These are phyloP conservation scores for Deroplatys truncata DNA, from an alignment of 2,888 invertebrate genomes.

Conservation along the genomic window DNA sequence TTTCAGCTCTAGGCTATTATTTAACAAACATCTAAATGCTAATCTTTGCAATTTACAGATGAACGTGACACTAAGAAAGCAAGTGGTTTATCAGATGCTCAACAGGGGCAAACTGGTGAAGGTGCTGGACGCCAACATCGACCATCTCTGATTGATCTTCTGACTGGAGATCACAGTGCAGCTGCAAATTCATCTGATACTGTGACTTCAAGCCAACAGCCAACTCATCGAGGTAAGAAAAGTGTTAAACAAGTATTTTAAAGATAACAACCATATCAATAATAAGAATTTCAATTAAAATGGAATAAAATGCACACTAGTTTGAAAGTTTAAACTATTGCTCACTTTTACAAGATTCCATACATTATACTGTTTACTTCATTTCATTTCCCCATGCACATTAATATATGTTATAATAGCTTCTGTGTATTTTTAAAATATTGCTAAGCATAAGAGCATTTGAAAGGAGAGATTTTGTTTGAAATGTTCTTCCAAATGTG, in stretches of 20 bases:
- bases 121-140: constrained; percentile 47
- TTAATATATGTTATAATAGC: no score
- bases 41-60: constrained; percentile 23
- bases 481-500: no score
- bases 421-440: no score
- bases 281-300: no score
- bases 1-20: background rate
- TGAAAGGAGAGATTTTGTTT: no score
- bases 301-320: no score
- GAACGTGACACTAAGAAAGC: constrained; percentile 29
- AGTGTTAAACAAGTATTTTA: background rate
- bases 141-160: constrained; percentile 64
- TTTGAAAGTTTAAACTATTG: no score
- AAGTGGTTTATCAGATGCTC: constrained; percentile 21
- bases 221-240: constrained; percentile 42
- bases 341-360: no score
- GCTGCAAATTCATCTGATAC: constrained; percentile 35
- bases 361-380: no score
- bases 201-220: constrained; percentile 43
- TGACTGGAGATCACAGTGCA: constrained; percentile 53
- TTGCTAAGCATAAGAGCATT: no score
- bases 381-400: no score
- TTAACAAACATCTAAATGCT: no score
- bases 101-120: background rate
- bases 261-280: background rate